Evolutionary conservation across 2,113 vertebrate species (phyloP).

Genomic region (Chelonoidis abingdonii): DNA sequence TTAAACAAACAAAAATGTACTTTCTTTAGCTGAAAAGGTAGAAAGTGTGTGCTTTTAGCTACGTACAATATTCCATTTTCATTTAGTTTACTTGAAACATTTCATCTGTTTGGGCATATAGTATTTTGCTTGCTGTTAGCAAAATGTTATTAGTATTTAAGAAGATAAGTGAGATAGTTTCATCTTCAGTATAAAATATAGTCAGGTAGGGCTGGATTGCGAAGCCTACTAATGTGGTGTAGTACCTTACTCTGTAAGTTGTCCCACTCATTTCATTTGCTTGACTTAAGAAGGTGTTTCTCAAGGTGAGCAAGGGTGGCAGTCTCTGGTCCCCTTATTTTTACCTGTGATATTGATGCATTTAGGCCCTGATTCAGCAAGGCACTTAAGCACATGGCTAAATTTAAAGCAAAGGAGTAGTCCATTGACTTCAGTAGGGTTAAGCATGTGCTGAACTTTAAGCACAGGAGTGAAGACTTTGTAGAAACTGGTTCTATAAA

Average conservation of each 20-base stretch:
- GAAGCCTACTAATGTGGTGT: neutral
- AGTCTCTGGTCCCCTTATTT: neutral
- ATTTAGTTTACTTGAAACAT: neutral
- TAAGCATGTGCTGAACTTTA: neutral
- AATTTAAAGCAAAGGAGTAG: accelerated
- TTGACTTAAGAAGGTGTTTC: neutral
- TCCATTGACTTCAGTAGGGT: accelerated
- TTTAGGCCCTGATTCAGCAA: neutral
- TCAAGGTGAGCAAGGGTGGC: accelerated
- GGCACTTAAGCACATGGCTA: accelerated
- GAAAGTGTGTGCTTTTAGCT: neutral
- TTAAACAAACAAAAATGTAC: neutral
- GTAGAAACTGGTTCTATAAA: neutral
- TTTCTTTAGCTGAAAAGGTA: neutral
- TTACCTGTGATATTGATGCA: neutral
- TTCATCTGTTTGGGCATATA: neutral
- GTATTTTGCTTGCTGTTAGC: neutral
- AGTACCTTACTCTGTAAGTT: neutral
- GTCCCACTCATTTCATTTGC: neutral
- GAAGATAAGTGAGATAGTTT: neutral
- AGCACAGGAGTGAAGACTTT: accelerated
- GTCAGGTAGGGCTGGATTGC: neutral
- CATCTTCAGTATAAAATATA: neutral
- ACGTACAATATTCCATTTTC: neutral
- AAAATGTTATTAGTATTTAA: neutral